Evolutionary conservation across 2,113 vertebrate species (phyloP).

Genomic region (Tinamus guttatus): DNA sequence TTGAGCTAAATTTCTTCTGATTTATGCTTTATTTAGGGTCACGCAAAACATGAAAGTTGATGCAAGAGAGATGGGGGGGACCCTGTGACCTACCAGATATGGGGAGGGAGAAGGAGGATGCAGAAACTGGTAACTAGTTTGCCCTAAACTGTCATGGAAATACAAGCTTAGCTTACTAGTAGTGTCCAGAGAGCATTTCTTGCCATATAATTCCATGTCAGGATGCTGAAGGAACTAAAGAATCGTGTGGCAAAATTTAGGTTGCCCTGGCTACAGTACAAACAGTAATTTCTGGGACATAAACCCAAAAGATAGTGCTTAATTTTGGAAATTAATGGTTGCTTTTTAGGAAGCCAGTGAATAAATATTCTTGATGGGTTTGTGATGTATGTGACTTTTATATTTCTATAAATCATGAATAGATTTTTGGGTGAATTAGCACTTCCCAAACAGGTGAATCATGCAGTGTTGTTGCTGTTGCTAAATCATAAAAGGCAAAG

Average conservation of each 20-base stretch:
- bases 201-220: not conserved
- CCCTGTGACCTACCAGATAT: not conserved
- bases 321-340: constrained; percentile 9
- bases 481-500: not conserved
- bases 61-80: not conserved
- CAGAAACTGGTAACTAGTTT: not conserved
- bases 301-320: not conserved
- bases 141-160: not conserved
- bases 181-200: not conserved
- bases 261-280: not conserved
- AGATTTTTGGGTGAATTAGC: not conserved
- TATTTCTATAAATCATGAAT: not conserved
- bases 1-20: not conserved
- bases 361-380: not conserved
- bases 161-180: not conserved
- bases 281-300: not conserved
- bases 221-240: not conserved
- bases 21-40: not conserved
- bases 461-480: fast-evolving
- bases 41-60: not conserved
- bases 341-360: not conserved
- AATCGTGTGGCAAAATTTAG: not conserved
- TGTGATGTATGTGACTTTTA: not conserved
- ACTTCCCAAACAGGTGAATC: not conserved
- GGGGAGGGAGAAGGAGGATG: not conserved